Conservation (phyloP, 1,140 invertebrate genomes). For the Centruroides sculpturatus region DNA sequence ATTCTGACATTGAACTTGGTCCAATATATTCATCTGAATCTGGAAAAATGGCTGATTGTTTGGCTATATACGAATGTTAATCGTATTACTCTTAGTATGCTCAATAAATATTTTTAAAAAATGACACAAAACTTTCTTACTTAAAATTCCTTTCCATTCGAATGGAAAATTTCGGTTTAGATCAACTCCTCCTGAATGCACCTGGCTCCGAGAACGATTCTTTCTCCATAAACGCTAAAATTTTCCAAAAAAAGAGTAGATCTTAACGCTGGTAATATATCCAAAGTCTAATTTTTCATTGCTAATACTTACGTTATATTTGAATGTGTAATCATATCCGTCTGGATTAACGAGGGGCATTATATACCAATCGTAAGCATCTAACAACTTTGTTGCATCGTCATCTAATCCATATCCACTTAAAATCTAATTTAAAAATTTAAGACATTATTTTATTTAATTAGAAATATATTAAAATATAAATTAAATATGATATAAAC, state of each 20-base stretch:
- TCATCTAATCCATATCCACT: slow-evolving; percentile 23
- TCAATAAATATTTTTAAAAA: too few species aligned
- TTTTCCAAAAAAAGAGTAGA: background rate
- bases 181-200: slow-evolving; percentile 15
- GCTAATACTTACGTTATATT: too few species aligned
- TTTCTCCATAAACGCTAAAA: slow-evolving; percentile 22
- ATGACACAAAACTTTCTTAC: too few species aligned
- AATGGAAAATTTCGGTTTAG: slow-evolving; percentile 22
- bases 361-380: slow-evolving; percentile 39
- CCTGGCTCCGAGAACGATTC: background rate
- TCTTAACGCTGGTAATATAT: slow-evolving; percentile 16
- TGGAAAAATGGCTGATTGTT: too few species aligned
- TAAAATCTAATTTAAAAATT: slow-evolving; percentile 47
- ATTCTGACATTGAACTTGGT: slow-evolving; percentile 24
- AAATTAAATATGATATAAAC: slow-evolving; percentile 39
- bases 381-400: slow-evolving; percentile 23
- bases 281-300: too few species aligned
- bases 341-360: slow-evolving; percentile 54
- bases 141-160: background rate
- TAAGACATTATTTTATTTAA: too few species aligned
- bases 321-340: slow-evolving; percentile 46
- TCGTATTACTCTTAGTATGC: too few species aligned
- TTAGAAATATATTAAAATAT: too few species aligned
- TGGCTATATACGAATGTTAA: too few species aligned
- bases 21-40: slow-evolving; percentile 20